Base-by-base conservation (phyloP, 2,888 invertebrate genomes). In the Spisula solida region DNA sequence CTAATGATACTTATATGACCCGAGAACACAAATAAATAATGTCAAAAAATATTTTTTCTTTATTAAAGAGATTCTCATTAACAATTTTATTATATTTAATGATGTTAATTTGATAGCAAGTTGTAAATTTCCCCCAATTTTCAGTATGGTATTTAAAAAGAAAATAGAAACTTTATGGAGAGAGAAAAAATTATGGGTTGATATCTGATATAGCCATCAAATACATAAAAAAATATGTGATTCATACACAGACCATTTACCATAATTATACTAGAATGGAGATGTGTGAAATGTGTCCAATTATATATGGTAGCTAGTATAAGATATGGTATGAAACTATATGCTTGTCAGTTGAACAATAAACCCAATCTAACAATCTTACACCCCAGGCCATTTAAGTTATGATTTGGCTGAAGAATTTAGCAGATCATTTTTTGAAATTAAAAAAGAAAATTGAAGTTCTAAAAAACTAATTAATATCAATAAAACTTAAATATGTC, bases 241-340 rank as follows among this genome's bases (percentile, higher is more conserved):
- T 75, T 75, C 18, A 75, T 31, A 25, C 18, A 75, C 75, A 31
- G 75, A 31, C 75, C 75, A 75, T 75, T 75, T 75, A 75, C 31
- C 75, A 75, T 75, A 34, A 75, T 75, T 75, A 75, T 10, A 18
- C 41, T 41, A 41, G 41, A 41, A 41, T 41, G 41, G 41, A 41
- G 31, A 34, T 75, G 75, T 75, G 75, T 34, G 75, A 75, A 75
- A 75, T 31, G 25, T 75, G 12, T 34, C 75, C 34, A 75, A 31
- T 75, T 75, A 31, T 31, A 41, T 18, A 12, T 75, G 31, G 75
- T 41, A 41, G 41, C 41, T 41, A 41, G 4, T 2, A 25, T 66
- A 51, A 51, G 41, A 41, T 41, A 56, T 66, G 25, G 60, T 25
- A 25, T 66, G 60, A 25, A 66, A 25, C 25, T 66, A n/a, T 56